Evolutionary conservation across 2,888 invertebrate species (phyloP).

Genomic region (Pachymerium ferrugineum): DNA sequence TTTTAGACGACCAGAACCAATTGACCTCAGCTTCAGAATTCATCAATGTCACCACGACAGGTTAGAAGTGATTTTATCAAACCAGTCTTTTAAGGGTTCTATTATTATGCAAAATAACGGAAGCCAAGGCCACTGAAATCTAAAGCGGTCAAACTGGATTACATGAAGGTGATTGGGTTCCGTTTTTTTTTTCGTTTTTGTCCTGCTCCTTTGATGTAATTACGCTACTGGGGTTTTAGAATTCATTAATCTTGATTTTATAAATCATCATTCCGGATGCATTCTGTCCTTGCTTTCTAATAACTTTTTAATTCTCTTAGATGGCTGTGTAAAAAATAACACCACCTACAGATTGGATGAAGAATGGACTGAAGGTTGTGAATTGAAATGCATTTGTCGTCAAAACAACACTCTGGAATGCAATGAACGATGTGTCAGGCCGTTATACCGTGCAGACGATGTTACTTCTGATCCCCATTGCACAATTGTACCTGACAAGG

Average conservation of each 20-base stretch:
- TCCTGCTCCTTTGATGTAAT: not conserved
- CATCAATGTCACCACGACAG: constrained; percentile 41
- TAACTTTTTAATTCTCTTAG: constrained; percentile 35
- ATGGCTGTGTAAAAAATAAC: constrained; percentile 42
- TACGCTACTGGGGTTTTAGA: constrained; percentile 19
- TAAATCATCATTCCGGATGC: constrained; percentile 7
- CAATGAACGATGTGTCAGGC: constrained; percentile 38
- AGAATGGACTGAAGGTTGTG: constrained; percentile 38
- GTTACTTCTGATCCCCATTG: constrained; percentile 38
- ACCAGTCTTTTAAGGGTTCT: not conserved
- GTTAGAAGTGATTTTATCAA: constrained; percentile 37
- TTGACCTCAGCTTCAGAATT: constrained; percentile 41
- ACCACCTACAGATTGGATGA: constrained; percentile 38
- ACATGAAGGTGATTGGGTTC: constrained; percentile 19
- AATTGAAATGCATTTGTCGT: constrained; percentile 39
- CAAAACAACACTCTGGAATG: constrained; percentile 38
- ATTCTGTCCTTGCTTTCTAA: not conserved
- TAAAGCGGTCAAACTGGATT: constrained; percentile 19
- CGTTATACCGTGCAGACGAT: constrained; percentile 38
- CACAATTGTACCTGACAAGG: constrained; percentile 37
- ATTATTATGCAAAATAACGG: constrained; percentile 16
- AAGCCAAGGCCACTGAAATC: constrained; percentile 16
- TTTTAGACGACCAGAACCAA: constrained; percentile 40
- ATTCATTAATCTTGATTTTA: not conserved
- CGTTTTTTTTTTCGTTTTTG: too few species aligned